Conservation (phyloP, 1,140 invertebrate species). For the Vanessa tameamea region DNA sequence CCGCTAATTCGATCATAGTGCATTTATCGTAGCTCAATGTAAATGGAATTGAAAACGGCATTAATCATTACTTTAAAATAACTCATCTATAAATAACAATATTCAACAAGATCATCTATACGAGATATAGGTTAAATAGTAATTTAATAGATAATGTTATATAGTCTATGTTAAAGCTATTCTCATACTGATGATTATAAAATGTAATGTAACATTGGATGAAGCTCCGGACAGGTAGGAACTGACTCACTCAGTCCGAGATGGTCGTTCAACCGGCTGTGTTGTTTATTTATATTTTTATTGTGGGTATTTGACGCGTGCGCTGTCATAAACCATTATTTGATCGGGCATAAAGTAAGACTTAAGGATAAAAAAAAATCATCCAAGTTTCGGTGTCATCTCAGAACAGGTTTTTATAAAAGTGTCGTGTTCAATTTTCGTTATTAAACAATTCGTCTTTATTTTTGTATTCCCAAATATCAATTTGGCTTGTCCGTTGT, state of each 20-base stretch:
- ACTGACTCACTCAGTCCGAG: conserved; percentile 59
- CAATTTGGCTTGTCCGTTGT: too few species aligned
- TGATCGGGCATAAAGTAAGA: conserved; percentile 31
- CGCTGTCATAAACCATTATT: conserved; percentile 50
- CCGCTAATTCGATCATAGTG: too few species aligned
- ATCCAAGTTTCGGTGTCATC: not conserved
- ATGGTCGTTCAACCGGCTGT: conserved; percentile 71
- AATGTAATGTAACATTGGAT: conserved; percentile 23
- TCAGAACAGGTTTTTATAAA: not conserved
- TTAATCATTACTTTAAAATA: too few species aligned
- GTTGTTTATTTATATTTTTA: conserved; percentile 68
- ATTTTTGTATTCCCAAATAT: too few species aligned
- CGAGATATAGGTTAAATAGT: too few species aligned
- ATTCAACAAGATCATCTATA: too few species aligned
- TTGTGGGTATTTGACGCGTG: conserved; percentile 57
- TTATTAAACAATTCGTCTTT: not conserved
- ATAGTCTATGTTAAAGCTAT: not conserved
- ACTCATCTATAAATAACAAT: too few species aligned
- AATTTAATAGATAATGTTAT: too few species aligned
- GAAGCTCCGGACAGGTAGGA: conserved; percentile 59
- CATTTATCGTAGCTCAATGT: too few species aligned
- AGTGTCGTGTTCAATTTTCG: not conserved
- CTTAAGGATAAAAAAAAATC: conserved; percentile 12
- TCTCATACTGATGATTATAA: conserved; percentile 21
- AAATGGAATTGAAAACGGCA: too few species aligned